phyloP scores from a whole-genome alignment of 2,113 vertebrate species.

The Halcyon senegalensis region DNA sequence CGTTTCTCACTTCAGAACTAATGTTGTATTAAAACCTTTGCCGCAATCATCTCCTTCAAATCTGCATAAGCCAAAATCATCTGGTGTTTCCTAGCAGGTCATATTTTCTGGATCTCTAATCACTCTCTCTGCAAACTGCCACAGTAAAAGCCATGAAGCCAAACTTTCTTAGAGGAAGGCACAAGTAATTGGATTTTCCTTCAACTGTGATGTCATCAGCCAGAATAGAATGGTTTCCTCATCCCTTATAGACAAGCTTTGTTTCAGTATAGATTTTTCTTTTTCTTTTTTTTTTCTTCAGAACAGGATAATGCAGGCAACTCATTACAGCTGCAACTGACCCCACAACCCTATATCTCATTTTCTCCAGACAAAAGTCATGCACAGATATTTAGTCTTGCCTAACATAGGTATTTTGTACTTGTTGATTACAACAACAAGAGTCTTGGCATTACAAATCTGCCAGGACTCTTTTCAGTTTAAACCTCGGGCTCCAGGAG shows the following conservation, averaged over 20 bases:
- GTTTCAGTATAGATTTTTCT: background rate
- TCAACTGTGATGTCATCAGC: background rate
- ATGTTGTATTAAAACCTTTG: background rate
- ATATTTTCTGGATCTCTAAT: background rate
- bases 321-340: background rate
- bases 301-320: background rate
- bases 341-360: background rate
- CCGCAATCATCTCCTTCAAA: background rate
- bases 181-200: background rate
- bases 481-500: background rate
- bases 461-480: background rate
- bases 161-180: background rate
- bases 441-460: background rate
- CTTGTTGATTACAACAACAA: background rate
- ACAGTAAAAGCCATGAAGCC: background rate
- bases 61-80: background rate
- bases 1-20: background rate
- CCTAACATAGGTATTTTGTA: background rate
- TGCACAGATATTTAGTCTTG: background rate
- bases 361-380: background rate
- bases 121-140: background rate
- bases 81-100: background rate
- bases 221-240: background rate
- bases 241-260: background rate
- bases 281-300: background rate